Evolutionary conservation across 2,113 vertebrate genomes (phyloP).

Genomic region (Nothoprocta pentlandii): DNA sequence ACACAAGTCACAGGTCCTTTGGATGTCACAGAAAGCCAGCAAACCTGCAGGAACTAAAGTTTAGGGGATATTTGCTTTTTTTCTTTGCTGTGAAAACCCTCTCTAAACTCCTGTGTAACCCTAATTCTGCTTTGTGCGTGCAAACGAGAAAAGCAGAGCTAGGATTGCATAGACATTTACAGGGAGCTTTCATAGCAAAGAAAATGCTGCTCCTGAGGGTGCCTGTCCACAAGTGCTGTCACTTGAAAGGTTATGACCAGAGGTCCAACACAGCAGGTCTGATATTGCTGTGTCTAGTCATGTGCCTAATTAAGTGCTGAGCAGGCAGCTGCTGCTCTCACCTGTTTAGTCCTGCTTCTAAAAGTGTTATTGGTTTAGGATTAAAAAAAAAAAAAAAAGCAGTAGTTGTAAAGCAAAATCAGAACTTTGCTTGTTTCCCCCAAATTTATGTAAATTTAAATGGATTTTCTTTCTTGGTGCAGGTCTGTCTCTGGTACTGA

Average conservation of each 20-base stretch:
- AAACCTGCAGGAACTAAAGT: slow-evolving; percentile 12
- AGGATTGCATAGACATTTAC: not conserved
- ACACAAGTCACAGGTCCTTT: slow-evolving; percentile 36
- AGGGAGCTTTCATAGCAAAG: not conserved
- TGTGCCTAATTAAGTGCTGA: not conserved
- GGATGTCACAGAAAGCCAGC: slow-evolving; percentile 52
- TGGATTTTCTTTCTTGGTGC: not conserved
- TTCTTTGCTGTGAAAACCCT: too few species aligned
- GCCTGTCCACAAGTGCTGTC: not conserved
- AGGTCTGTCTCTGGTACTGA: not conserved
- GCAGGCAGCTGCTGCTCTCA: not conserved
- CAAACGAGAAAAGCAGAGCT: not conserved
- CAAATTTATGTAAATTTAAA: not conserved
- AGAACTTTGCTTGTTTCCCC: not conserved
- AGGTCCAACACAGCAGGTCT: not conserved
- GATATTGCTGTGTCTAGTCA: not conserved
- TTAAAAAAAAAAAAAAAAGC: not conserved
- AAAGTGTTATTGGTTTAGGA: not conserved
- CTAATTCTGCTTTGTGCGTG: too few species aligned
- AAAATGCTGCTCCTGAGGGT: not conserved
- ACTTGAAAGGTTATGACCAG: not conserved
- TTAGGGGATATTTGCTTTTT: too few species aligned
- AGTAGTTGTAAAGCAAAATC: not conserved
- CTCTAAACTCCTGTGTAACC: too few species aligned
- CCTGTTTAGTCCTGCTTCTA: not conserved